Percentiles rank a stretch among this genome's conserved stretches.
Conservation (phyloP, 2,888 invertebrate genomes). For the Epicampocera succincta region DNA sequence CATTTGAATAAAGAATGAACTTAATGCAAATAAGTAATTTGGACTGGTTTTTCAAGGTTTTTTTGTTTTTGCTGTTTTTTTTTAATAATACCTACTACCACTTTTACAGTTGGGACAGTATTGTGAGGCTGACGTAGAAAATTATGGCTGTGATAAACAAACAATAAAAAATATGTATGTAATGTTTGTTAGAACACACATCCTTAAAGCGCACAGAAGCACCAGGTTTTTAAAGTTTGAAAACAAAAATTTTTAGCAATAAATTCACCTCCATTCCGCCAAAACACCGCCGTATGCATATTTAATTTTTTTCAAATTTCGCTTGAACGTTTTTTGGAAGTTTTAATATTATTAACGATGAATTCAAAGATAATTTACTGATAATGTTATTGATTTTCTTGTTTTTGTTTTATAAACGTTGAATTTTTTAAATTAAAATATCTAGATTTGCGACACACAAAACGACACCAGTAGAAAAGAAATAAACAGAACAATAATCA, state of each 20-base stretch:
- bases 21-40: slow-evolving; percentile 37
- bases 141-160: slow-evolving; percentile 9
- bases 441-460: slow-evolving; percentile 9
- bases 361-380: neutral
- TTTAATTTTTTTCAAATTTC: slow-evolving; percentile 10
- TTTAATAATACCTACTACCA: neutral
- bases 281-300: slow-evolving; percentile 81
- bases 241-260: slow-evolving; percentile 31
- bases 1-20: slow-evolving; percentile 11
- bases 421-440: slow-evolving; percentile 36
- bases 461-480: slow-evolving; percentile 25
- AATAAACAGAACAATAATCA: slow-evolving; percentile 59
- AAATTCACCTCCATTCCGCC: slow-evolving; percentile 80
- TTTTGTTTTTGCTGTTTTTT: slow-evolving; percentile 22
- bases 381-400: slow-evolving; percentile 1
- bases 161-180: neutral
- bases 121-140: slow-evolving; percentile 6
- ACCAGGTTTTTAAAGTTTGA: slow-evolving; percentile 27
- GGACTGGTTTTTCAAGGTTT: slow-evolving; percentile 57
- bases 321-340: neutral
- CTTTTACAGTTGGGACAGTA: neutral
- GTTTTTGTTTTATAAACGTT: neutral
- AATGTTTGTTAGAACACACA: neutral
- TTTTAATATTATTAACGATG: slow-evolving; percentile 16
- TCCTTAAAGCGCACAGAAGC: neutral